Evolutionary conservation across 2,113 vertebrate genomes (phyloP).

Genomic region (Plecotus auritus): DNA sequence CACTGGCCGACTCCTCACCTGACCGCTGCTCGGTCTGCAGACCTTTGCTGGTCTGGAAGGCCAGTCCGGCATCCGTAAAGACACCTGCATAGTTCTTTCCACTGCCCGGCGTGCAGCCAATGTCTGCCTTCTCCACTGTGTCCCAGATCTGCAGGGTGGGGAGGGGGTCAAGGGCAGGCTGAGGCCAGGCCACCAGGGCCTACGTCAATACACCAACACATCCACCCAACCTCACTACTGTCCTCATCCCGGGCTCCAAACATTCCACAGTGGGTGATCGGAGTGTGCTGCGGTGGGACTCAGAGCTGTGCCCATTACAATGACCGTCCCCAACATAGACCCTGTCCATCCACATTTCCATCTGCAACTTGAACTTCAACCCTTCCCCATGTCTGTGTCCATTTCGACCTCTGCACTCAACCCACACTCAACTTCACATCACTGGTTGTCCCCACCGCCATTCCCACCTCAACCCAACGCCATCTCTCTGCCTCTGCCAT

Average conservation of each 20-base stretch:
- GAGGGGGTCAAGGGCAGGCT: rapidly evolving
- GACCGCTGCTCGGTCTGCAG: slow-evolving; percentile 60
- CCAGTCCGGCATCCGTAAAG: slow-evolving; percentile 88
- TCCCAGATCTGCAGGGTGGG: slow-evolving; percentile 84
- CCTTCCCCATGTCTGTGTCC: rapidly evolving
- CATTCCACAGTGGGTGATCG: rapidly evolving
- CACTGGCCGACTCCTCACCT: slow-evolving; percentile 69
- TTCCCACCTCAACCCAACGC: rapidly evolving
- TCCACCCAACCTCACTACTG: rapidly evolving
- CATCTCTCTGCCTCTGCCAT: rapidly evolving
- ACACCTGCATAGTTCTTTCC: slow-evolving; percentile 82
- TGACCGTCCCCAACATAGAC: not conserved
- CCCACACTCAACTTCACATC: not conserved
- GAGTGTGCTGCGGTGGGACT: not conserved
- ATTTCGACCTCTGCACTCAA: not conserved
- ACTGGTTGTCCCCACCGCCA: rapidly evolving
- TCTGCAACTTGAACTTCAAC: not conserved
- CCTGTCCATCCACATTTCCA: not conserved
- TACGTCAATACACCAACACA: rapidly evolving
- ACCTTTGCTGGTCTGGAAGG: slow-evolving; percentile 74
- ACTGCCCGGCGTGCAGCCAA: slow-evolving; percentile 87
- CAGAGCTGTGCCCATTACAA: not conserved
- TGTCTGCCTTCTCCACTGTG: slow-evolving; percentile 85
- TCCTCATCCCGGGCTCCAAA: too few species aligned
- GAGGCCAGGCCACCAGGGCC: not conserved